Evolutionary conservation across 2,888 invertebrate genomes (phyloP).

Genomic region (Stenoptilia bipunctidactyla): DNA sequence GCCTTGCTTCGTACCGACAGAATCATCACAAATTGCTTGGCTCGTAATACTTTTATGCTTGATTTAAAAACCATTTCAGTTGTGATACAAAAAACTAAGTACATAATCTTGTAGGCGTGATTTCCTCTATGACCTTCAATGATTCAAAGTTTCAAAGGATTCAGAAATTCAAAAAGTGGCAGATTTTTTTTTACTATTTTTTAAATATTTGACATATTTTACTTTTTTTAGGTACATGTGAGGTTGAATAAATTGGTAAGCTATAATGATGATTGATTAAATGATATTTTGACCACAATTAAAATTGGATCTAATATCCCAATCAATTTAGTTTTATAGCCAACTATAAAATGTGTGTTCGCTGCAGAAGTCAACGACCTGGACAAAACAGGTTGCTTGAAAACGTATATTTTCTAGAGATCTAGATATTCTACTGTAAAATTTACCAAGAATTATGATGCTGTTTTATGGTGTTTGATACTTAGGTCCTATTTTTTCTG

Average conservation of each 20-base stretch:
- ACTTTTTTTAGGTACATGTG: no score
- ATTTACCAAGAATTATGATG: no score
- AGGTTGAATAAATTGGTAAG: no score
- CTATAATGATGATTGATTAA: constrained; percentile 12
- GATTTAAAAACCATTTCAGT: background rate
- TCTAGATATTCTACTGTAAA: no score
- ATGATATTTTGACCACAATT: constrained; percentile 1
- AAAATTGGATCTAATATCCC: constrained; percentile 11
- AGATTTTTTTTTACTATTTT: background rate
- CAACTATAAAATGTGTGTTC: constrained; percentile 31
- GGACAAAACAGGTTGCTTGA: constrained; percentile 9
- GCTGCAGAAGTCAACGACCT: constrained; percentile 30
- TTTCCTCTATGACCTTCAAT: background rate
- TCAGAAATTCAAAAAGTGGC: no score
- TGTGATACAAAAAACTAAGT: constrained; percentile 2
- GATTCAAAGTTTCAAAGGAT: no score
- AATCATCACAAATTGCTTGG: constrained; percentile 1
- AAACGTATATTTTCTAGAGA: no score
- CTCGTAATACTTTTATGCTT: background rate
- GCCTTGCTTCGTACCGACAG: background rate
- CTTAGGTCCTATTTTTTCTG: no score
- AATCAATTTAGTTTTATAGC: constrained; percentile 33
- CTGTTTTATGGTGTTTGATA: no score
- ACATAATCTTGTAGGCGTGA: background rate
- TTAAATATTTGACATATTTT: background rate